Conservation (phyloP, 2,113 vertebrate species). For the Saccopteryx bilineata region DNA sequence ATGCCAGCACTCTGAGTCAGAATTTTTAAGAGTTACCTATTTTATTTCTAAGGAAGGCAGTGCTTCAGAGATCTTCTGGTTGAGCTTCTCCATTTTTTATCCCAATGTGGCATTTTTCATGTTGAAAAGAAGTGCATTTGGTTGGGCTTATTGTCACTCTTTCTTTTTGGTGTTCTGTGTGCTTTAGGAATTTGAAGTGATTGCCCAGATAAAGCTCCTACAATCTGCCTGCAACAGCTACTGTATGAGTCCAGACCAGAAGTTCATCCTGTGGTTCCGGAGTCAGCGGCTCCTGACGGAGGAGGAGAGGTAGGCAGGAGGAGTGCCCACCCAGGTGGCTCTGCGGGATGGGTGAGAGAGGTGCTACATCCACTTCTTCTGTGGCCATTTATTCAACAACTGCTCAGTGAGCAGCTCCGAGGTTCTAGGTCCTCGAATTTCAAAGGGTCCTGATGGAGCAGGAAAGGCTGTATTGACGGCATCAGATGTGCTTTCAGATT, state of each 20-base stretch:
- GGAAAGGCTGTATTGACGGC: not conserved
- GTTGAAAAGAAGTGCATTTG: not conserved
- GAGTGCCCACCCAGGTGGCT: fast-evolving
- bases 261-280: constrained; percentile 95
- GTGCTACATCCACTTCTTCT: fast-evolving
- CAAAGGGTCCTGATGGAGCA: not conserved
- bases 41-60: not conserved
- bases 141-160: constrained; percentile 42
- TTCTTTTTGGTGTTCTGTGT: constrained; percentile 38
- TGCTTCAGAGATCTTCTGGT: not conserved
- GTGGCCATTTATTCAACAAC: not conserved
- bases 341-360: fast-evolving
- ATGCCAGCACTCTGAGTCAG: not conserved
- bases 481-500: not conserved
- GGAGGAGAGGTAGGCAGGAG: constrained; percentile 92
- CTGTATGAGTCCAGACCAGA: constrained; percentile 90
- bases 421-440: not conserved
- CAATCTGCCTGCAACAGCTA: constrained; percentile 98
- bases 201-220: constrained; percentile 96
- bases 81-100: not conserved
- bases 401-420: not conserved
- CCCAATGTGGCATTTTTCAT: not conserved
- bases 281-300: constrained; percentile 92
- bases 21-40: not conserved
- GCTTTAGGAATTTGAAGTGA: constrained; percentile 96